phyloP scores from a whole-genome alignment of 2,113 vertebrate genomes.

The Stictonetta naevosa region DNA sequence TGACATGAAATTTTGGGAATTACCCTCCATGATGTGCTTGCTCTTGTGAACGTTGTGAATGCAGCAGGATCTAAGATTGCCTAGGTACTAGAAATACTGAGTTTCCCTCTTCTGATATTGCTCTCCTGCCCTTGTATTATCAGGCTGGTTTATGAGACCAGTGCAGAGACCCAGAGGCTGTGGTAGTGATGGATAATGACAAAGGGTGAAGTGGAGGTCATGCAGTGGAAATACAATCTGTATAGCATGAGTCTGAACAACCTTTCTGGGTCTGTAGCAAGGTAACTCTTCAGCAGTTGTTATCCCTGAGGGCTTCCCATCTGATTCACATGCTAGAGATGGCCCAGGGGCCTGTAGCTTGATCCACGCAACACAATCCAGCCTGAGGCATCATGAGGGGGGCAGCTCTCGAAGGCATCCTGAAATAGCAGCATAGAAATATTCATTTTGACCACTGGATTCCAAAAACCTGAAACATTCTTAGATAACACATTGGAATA shows the following conservation, averaged over 20 bases:
- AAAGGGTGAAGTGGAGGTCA: neutral
- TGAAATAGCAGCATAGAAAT: neutral
- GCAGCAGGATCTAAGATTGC: neutral
- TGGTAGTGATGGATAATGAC: neutral
- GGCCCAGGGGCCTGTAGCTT: neutral
- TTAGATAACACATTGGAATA: neutral
- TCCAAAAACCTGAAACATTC: neutral
- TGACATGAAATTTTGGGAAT: neutral
- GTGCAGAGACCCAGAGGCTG: neutral
- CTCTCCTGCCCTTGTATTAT: neutral
- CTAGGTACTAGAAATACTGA: neutral
- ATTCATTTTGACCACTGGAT: neutral
- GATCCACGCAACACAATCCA: neutral
- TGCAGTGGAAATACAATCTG: neutral
- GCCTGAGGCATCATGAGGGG: neutral
- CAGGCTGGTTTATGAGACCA: too few relatives aligned
- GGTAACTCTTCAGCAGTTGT: neutral
- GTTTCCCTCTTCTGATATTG: neutral
- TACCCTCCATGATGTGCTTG: neutral
- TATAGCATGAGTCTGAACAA: neutral
- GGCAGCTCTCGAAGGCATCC: rapidly evolving
- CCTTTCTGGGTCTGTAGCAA: neutral
- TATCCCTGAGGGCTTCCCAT: neutral
- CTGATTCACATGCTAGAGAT: rapidly evolving
- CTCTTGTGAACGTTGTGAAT: rapidly evolving